A percentile compares a stretch with the other conserved stretches of the same genome.
Conservation (phyloP, 2,113 vertebrate genomes). For the Ia io region DNA sequence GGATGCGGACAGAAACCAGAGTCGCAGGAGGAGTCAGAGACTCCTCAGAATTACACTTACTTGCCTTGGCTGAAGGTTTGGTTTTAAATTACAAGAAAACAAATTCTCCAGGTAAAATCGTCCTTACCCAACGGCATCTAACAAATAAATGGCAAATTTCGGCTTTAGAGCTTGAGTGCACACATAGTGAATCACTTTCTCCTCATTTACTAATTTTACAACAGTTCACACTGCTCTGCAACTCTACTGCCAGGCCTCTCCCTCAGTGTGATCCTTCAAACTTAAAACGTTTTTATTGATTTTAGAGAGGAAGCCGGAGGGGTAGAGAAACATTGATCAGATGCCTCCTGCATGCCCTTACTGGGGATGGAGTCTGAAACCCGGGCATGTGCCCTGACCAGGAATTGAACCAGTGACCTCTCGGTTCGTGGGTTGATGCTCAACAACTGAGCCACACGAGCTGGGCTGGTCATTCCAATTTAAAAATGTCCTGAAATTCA, state of each 20-base stretch:
- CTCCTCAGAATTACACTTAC: conserved; percentile 44
- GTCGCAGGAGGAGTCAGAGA: background rate
- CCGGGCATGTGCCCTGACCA: too few relatives aligned
- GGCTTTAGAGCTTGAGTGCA: background rate
- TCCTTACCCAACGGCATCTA: conserved; percentile 46
- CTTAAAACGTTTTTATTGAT: too few relatives aligned
- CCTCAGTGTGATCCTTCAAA: background rate
- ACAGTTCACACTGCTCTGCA: background rate
- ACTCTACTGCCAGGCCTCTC: background rate
- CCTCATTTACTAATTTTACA: background rate
- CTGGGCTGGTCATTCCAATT: too few relatives aligned
- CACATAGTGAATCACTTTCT: background rate
- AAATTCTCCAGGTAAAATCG: conserved; percentile 48
- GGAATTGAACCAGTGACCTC: too few relatives aligned
- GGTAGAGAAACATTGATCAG: too few relatives aligned
- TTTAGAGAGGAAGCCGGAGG: too few relatives aligned
- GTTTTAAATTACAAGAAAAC: conserved; percentile 64
- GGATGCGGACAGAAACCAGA: background rate
- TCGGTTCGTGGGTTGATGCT: too few relatives aligned
- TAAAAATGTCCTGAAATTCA: background rate
- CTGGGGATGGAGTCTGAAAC: too few relatives aligned
- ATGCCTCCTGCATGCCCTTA: too few relatives aligned
- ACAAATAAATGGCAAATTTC: background rate
- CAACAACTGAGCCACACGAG: too few relatives aligned
- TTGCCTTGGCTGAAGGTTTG: conserved; percentile 55